Evolutionary conservation across 1,140 invertebrate species (phyloP), one percentile per base, ranked within the genome.

Genomic region (Streblospio benedicti): DNA sequence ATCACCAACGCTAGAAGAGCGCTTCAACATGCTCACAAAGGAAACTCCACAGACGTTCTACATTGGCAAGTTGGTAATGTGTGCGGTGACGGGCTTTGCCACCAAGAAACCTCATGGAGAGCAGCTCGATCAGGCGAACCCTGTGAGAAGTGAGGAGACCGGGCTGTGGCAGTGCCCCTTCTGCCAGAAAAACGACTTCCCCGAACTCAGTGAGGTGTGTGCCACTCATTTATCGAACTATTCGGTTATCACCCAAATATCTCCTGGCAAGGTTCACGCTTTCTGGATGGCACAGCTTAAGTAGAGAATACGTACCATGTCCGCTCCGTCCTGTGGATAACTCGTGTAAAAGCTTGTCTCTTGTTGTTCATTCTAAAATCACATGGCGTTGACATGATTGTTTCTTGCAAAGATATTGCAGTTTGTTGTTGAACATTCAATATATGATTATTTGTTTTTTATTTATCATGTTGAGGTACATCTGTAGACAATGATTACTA

Each of bases 141-240:
- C 94, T 0, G 87, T 94, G 18, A 83, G 91, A 64, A 91, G 94
- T 69, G 91, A 94, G 59, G 91, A 95, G 69, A 93, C 90, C 32
- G 89, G 90, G 3, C 79, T 94, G 4, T 99, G 93, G 93, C 90
- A 93, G 71, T 99, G 96, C 81, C 93, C 93, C 0, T 97, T 97
- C 74, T 99, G 96, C 81, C 79, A 89, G 61, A 94, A 93, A 70
- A 93, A 92, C 75, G 89, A 95, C 73, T 96, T 97, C 69, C 87
- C 90, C 0, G 93, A 97, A 72, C 79, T 97, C 0, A 91, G 90
- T 35, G 93, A 98, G 78, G 90, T 83, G 67, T 70, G 67, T 63
- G n/a, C n/a, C n/a, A n/a, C n/a, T n/a, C 31, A 27, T n/a, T n/a
- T n/a, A n/a, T n/a, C n/a, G n/a, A n/a, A n/a, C n/a, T n/a, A n/a